Base-by-base conservation (phyloP, 2,888 invertebrate genomes). In the Ectemnius cavifrons region DNA sequence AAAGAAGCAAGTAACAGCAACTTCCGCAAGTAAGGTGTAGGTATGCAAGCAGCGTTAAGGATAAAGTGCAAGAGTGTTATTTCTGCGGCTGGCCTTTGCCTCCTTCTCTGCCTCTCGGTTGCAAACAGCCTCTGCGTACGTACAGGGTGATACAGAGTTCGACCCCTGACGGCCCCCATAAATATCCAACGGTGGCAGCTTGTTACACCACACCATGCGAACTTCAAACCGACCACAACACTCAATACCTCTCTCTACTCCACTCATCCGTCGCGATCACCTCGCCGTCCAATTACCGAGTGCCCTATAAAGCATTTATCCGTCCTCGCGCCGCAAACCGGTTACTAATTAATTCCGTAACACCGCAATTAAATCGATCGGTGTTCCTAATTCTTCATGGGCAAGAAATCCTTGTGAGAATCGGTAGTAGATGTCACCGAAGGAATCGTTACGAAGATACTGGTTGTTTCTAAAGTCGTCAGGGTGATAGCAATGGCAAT, bases 111-210 rank as follows among this genome's bases (percentile, higher is more conserved):
- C 23, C 23, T 23, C 63, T 52, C 73, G 72, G 56, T 57, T 57
- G 65, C 62, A 61, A 65, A 20, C 23, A 47, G 68, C 69, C 67
- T 59, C 63, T 63, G 57, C 70, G 71, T 75, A 60, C 70, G 71
- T 75, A 78, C 68, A 66, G 70, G 69, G 56, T 59, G 75, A 78
- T 78, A 75, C 77, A 77, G 80, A 80, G 80, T 84, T 85, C 87
- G 90, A 90, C 90, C 89, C 87, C 84, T 84, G 84, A 77, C 83
- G 88, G 84, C 87, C 87, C 88, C 86, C 88, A 89, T 90, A 90
- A 90, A 90, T 89, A 89, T 90, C 84, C 85, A 78, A 81, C 83
- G 82, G 84, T 89, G 90, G 87, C 90, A 89, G 90, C 89, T 90
- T 88, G 90, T 90, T 90, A 90, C 89, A 85, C 87, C 82, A 84